Percentiles rank a stretch among this genome's conserved stretches.
These are phyloP conservation scores for Myiozetetes cayanensis DNA, from an alignment of 2,113 vertebrate species.

Conservation along the genomic window DNA sequence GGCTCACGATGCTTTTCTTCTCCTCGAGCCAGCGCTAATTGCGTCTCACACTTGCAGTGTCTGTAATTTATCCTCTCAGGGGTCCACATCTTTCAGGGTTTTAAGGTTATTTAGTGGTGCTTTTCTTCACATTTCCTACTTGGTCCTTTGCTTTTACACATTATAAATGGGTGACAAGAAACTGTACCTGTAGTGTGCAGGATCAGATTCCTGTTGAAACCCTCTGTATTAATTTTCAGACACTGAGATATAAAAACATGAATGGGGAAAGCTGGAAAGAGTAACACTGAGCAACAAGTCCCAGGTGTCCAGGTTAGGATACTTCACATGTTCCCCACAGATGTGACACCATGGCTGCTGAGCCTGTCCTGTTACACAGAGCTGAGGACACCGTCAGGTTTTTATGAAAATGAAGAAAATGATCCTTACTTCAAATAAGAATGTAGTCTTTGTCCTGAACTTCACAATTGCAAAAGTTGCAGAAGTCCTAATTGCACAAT, in stretches of 20 bases:
- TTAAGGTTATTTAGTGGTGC: neutral
- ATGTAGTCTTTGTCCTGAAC: neutral
- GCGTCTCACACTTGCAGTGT: neutral
- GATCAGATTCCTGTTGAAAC: neutral
- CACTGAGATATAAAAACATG: neutral
- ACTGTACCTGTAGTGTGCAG: neutral
- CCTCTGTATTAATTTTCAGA: neutral
- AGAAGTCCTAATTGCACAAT: constrained; percentile 1
- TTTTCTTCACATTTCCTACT: neutral
- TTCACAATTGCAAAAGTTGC: constrained; percentile 1
- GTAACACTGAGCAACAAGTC: neutral
- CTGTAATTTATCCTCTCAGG: neutral
- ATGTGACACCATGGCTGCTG: neutral
- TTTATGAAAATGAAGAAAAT: neutral
- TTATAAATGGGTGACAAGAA: neutral
- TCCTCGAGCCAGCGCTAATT: neutral
- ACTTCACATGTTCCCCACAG: neutral
- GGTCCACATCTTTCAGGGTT: neutral
- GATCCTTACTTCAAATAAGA: neutral
- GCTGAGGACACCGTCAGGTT: neutral
- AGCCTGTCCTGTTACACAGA: neutral
- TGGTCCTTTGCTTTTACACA: neutral
- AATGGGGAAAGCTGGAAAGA: neutral
- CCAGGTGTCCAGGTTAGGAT: neutral
- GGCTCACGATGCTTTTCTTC: neutral